phyloP scores from a whole-genome alignment of 2,113 vertebrate genomes.

The Suricata suricatta region DNA sequence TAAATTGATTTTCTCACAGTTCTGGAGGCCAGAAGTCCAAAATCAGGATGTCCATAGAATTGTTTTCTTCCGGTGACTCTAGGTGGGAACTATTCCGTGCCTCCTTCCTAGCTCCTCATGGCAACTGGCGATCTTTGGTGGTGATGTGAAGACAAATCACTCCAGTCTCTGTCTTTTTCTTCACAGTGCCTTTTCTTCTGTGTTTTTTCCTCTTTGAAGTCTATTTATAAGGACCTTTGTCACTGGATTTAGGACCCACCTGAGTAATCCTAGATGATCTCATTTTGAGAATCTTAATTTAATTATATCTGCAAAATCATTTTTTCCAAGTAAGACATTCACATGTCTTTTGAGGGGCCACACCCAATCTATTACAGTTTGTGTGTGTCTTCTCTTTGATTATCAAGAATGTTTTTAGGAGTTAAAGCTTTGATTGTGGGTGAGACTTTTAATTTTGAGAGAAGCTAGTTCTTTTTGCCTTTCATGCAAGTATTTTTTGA shows the following conservation, averaged over 20 bases:
- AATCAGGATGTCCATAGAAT: not conserved
- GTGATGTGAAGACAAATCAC: not conserved
- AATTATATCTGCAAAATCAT: not conserved
- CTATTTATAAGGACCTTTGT: not conserved
- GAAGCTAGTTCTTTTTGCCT: not conserved
- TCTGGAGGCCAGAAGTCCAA: not conserved
- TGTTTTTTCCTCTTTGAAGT: not conserved
- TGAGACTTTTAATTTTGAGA: not conserved
- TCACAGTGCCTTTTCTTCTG: not conserved
- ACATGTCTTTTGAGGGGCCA: not conserved
- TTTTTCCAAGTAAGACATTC: not conserved
- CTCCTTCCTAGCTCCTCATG: not conserved
- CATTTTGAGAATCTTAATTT: not conserved
- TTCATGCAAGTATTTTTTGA: not conserved
- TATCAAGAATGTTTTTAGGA: not conserved
- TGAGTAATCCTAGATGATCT: not conserved
- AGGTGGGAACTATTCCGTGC: rapidly evolving
- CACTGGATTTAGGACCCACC: not conserved
- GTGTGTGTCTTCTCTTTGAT: not conserved
- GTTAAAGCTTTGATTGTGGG: not conserved
- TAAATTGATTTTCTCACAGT: not conserved
- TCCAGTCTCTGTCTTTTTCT: not conserved
- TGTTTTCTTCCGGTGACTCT: not conserved
- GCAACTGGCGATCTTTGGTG: not conserved
- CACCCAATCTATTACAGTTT: not conserved